Base-by-base conservation (phyloP, 2,888 invertebrate genomes). In the Heliconius sara region DNA sequence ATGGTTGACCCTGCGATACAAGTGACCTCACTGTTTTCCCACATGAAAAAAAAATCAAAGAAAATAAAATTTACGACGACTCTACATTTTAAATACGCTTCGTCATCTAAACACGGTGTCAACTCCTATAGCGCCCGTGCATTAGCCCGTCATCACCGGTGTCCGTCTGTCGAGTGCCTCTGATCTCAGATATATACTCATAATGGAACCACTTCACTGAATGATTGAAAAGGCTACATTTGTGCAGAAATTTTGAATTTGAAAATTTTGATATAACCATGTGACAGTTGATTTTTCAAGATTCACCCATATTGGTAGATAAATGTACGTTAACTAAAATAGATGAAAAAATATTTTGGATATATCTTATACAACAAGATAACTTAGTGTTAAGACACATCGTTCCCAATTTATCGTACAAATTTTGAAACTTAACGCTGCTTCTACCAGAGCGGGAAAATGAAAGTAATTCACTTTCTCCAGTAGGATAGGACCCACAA, bases 91-190 rank as follows among this genome's bases (percentile, higher is more conserved):
- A 43, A 22, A 12, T 75, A 75, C 25, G 27, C 75, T 65, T 39
- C 57, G 7, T 1, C 30, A 85, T 87, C 87, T 87, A 87, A 85
- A 85, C 80, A 83, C 86, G 87, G 83, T 83, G 87, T 87, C 85
- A 89, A 85, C 89, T 85, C 87, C 85, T 84, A 65, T 68, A 74
- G 80, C 81, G 86, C 89, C 88, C 83, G 80, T 76, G 81, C 91
- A 91, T 91, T 91, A 91, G 86, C 84, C 87, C 87, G 86, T 90
- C 89, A 88, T 77, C 89, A 83, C 85, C 74, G 74, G 76, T 77
- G 81, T 78, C 75, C 67, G 30, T 76, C 71, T 72, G 73, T 60
- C 60, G 60, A 73, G n/a, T 19, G 74, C 80, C 80, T 79, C 79
- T 80, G 81, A 79, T 80, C 83, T 80, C 65, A 34, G 63, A 73